These are phyloP conservation scores for Bergia sp. DNA, from an alignment of 92 coral and sea anemone species.

Conservation along the genomic window DNA sequence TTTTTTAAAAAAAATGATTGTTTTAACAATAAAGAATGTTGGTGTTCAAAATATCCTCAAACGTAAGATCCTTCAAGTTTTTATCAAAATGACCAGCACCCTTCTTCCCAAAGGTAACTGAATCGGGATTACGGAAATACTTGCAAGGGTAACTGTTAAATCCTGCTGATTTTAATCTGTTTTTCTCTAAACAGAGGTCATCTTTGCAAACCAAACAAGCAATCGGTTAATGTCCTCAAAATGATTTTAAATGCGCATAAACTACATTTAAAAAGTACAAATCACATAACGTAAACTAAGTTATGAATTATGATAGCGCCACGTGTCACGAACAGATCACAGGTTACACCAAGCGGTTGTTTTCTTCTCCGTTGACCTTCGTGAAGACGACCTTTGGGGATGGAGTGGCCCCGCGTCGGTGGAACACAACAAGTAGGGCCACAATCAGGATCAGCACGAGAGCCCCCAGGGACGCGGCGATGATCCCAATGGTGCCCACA, in stretches of 20 bases:
- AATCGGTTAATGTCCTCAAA: neutral
- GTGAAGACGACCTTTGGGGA: slow-evolving; percentile 62
- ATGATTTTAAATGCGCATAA: neutral
- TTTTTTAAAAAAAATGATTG: neutral
- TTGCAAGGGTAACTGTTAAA: neutral
- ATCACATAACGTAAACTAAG: neutral
- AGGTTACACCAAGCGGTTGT: slow-evolving; percentile 67
- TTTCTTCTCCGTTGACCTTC: slow-evolving; percentile 61
- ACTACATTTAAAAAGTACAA: neutral
- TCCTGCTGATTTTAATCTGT: neutral
- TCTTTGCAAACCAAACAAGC: slow-evolving; percentile 14
- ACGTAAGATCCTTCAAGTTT: too few species aligned
- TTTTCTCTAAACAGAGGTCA: neutral
- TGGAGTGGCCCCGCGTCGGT: slow-evolving; percentile 55
- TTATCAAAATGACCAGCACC: neutral
- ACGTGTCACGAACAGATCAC: neutral
- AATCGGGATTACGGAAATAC: neutral
- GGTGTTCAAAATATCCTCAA: neutral
- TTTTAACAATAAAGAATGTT: neutral
- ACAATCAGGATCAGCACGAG: slow-evolving; percentile 67
- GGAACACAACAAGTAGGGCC: slow-evolving; percentile 67
- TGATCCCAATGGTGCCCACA: slow-evolving; percentile 63
- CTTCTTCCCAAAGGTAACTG: neutral
- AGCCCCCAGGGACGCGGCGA: slow-evolving; percentile 83
- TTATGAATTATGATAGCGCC: neutral